Evolutionary conservation across 2,888 invertebrate species (phyloP).

Genomic region (Plagodis pulveraria): DNA sequence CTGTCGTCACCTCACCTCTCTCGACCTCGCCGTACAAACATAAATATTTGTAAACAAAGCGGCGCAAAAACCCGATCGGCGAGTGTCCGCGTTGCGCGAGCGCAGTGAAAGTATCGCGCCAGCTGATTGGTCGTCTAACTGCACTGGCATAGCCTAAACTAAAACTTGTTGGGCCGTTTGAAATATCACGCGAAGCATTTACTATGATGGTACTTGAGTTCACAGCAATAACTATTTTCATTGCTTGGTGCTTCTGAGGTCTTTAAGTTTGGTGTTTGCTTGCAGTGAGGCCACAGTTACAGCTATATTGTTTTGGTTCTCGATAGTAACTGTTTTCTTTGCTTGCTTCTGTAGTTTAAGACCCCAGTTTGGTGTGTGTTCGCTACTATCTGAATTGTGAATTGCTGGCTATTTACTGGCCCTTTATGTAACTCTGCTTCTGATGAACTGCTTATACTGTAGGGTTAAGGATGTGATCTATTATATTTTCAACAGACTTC

Average conservation of each 20-base stretch:
- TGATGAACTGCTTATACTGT: too few relatives aligned
- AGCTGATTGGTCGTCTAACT: conserved; percentile 27
- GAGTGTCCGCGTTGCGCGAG: conserved; percentile 28
- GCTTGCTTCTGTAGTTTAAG: too few relatives aligned
- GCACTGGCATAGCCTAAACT: background rate
- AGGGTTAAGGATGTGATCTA: too few relatives aligned
- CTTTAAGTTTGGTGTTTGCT: background rate
- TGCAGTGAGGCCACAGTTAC: too few relatives aligned
- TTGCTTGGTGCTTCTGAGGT: background rate
- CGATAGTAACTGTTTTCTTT: too few relatives aligned
- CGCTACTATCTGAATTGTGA: too few relatives aligned
- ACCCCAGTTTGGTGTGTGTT: too few relatives aligned
- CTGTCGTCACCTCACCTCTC: conserved; percentile 22
- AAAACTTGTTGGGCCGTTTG: background rate
- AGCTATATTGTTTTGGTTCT: too few relatives aligned
- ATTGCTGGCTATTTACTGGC: too few relatives aligned
- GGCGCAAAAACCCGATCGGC: conserved; percentile 26
- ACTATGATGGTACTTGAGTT: background rate
- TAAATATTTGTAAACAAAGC: conserved; percentile 35
- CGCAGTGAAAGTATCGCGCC: conserved; percentile 34
- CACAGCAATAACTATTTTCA: background rate
- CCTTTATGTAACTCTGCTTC: too few relatives aligned
- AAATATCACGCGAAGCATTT: background rate
- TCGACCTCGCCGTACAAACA: conserved; percentile 18
- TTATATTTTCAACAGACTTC: too few relatives aligned